A percentile compares a stretch with the other conserved stretches of the same genome.
Conservation (phyloP, 2,113 vertebrate species). For the crab-eating macaque (Macaca fascicularis) region T2T-MFA8v1.1 NC_088388.1:7338001-7338500, state of each 20-base stretch:
- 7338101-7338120: background rate
- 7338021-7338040: background rate
- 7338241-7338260: background rate
- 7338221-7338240: no score
- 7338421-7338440: background rate
- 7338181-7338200: accelerated
- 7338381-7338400: accelerated
- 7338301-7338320: background rate
- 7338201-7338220: background rate
- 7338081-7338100: background rate
- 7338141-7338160: no score
- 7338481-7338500: background rate
- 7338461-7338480: background rate
- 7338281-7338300: background rate
- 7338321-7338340: background rate
- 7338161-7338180: background rate
- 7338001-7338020: background rate
- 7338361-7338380: background rate
- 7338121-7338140: background rate
- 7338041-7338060: background rate
- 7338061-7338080: background rate
- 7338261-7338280: background rate
- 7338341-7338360: background rate
- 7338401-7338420: no score
- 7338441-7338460: background rate